These are phyloP conservation scores for Lordiphosa stackelbergi DNA, from an alignment of 1,140 invertebrate genomes.

Conservation along the genomic window DNA sequence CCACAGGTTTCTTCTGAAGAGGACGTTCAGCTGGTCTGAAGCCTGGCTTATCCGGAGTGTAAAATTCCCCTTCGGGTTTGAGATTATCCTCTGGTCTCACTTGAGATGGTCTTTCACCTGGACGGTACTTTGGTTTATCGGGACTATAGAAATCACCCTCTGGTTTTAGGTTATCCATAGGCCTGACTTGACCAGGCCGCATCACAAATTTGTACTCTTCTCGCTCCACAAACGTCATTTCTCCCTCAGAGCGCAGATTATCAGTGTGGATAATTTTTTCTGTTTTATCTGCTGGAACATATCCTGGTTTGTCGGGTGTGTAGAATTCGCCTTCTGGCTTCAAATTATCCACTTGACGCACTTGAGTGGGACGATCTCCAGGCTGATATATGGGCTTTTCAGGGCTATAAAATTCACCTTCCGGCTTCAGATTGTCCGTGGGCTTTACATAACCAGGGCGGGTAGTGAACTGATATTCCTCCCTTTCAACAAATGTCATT, in stretches of 20 bases:
- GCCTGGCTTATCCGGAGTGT: too few species aligned
- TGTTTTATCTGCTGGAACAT: constrained; percentile 79
- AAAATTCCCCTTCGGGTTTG: too few species aligned
- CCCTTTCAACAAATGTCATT: constrained; percentile 78
- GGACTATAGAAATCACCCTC: constrained; percentile 4
- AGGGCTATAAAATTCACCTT: constrained; percentile 81
- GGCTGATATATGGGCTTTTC: constrained; percentile 57
- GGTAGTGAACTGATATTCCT: constrained; percentile 78
- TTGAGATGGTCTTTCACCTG: background rate
- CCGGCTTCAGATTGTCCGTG: constrained; percentile 80
- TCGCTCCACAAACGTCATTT: constrained; percentile 78
- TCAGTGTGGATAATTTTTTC: constrained; percentile 80
- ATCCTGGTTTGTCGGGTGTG: constrained; percentile 79
- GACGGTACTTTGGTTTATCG: background rate
- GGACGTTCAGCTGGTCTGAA: constrained; percentile 55
- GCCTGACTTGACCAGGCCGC: background rate
- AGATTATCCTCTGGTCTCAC: too few species aligned
- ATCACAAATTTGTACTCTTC: background rate
- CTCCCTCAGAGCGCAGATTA: constrained; percentile 80
- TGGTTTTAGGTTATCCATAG: background rate
- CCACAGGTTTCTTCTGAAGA: background rate
- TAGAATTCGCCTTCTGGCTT: constrained; percentile 83
- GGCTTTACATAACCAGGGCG: constrained; percentile 79
- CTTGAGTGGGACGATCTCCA: constrained; percentile 69
- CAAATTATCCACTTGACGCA: constrained; percentile 80